Conservation (phyloP, 2,888 invertebrate genomes). For the Drosophila cognata region DNA sequence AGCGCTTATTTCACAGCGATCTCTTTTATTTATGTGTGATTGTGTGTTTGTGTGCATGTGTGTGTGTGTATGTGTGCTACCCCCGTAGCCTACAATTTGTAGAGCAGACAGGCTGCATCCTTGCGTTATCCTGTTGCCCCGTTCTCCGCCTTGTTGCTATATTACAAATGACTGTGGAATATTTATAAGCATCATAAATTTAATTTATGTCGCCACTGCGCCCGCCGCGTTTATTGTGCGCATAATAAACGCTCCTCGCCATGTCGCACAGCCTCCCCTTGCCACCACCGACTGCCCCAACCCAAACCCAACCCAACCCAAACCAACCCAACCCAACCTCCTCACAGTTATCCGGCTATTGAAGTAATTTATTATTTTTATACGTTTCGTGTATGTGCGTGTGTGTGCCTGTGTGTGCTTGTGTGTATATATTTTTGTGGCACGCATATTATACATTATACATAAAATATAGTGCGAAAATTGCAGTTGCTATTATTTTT, state of each 20-base stretch:
- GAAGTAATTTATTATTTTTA: constrained; percentile 77
- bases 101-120: constrained; percentile 74
- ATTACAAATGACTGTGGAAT: constrained; percentile 83
- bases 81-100: constrained; percentile 69
- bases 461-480: constrained; percentile 78
- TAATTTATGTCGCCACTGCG: constrained; percentile 78
- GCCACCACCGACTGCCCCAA: background rate
- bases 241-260: constrained; percentile 75
- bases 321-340: constrained; percentile 2
- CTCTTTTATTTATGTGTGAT: constrained; percentile 32
- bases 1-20: constrained; percentile 59
- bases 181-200: constrained; percentile 83
- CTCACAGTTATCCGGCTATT: constrained; percentile 55
- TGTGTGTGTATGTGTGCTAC: constrained; percentile 35
- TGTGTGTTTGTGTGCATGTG: constrained; percentile 19
- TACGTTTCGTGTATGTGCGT: constrained; percentile 59
- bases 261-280: constrained; percentile 17
- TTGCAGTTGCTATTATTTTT: constrained; percentile 69
- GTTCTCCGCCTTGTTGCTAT: constrained; percentile 52
- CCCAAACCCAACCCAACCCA: background rate
- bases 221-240: constrained; percentile 81
- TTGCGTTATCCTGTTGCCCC: constrained; percentile 73
- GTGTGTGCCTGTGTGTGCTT: constrained; percentile 16
- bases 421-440: constrained; percentile 41
- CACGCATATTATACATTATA: constrained; percentile 77